Percentiles rank a stretch among this genome's conserved stretches.
Evolutionary conservation across 2,797 vertebrate species (phyloP).

Genomic region (Capromys pilorides): DNA sequence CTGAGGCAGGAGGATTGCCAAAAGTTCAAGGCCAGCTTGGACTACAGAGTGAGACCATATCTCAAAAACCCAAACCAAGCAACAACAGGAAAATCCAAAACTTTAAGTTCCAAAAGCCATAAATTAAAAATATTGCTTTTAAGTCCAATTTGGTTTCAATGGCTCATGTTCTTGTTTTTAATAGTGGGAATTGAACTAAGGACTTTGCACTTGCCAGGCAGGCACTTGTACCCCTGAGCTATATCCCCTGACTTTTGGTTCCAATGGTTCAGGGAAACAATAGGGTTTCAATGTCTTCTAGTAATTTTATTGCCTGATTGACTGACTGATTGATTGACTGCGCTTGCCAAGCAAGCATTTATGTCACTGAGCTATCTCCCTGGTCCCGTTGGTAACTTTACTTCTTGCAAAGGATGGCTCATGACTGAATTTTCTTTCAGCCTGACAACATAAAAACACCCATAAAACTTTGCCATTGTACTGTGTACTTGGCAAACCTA

Average conservation of each 20-base stretch:
- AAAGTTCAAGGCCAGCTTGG: background rate
- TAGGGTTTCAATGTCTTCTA: background rate
- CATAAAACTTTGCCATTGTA: background rate
- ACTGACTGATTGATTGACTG: too few species aligned
- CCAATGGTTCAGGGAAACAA: background rate
- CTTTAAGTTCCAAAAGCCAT: conserved; percentile 51
- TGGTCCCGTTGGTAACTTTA: background rate
- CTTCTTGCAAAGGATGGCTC: conserved; percentile 5
- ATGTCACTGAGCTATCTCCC: too few species aligned
- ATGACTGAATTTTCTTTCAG: background rate
- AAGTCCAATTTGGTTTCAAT: conserved; percentile 19
- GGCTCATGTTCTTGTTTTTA: background rate
- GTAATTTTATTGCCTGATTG: conserved; percentile 12
- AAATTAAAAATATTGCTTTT: conserved; percentile 32
- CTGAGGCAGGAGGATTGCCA: background rate
- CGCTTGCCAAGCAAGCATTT: too few species aligned
- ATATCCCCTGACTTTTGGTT: background rate
- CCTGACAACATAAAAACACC: conserved; percentile 42
- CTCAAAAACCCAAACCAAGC: background rate
- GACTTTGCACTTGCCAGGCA: too few species aligned
- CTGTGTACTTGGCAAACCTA: conserved; percentile 10
- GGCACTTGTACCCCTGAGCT: too few species aligned
- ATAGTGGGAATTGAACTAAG: too few species aligned
- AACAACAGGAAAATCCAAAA: background rate
- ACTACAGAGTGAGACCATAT: background rate